These are phyloP conservation scores for Drosophila ananassae DNA, from an alignment of 1,140 invertebrate genomes.

Conservation along the genomic window DNA sequence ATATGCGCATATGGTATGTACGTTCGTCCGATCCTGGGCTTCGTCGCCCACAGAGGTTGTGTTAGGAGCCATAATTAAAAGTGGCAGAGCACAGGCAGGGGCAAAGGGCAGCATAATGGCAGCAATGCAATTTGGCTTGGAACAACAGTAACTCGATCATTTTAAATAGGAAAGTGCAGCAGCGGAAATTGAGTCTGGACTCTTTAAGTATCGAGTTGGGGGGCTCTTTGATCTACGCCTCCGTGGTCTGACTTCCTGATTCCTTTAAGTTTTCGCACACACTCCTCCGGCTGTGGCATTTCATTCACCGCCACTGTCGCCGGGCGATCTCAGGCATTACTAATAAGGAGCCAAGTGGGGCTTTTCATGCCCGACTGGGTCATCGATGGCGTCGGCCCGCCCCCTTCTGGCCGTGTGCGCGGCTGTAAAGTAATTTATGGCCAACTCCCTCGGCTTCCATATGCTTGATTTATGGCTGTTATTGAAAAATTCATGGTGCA, in stretches of 20 bases:
- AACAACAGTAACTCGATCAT: constrained; percentile 8
- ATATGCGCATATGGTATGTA: neutral
- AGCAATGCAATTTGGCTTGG: constrained; percentile 13
- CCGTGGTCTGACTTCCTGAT: neutral
- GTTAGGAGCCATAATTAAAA: constrained; percentile 22
- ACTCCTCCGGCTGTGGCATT: constrained; percentile 10
- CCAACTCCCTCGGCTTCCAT: constrained; percentile 77
- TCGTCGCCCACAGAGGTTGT: neutral
- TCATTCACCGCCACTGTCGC: constrained; percentile 53
- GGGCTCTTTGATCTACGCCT: neutral
- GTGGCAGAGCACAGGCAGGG: neutral
- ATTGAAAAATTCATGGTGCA: constrained; percentile 82
- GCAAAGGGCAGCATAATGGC: constrained; percentile 13
- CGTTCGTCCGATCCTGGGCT: neutral
- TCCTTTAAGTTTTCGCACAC: constrained; percentile 13
- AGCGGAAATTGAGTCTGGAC: too few relatives aligned
- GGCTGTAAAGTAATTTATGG: constrained; percentile 76
- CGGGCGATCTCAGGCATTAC: constrained; percentile 57
- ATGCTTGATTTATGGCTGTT: constrained; percentile 83
- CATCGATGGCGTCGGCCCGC: constrained; percentile 48
- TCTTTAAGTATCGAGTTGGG: neutral
- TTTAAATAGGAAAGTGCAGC: neutral
- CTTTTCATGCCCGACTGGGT: constrained; percentile 61
- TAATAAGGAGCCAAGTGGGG: constrained; percentile 70
- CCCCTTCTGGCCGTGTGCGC: neutral